phyloP scores from a whole-genome alignment of 64 coral and sea anemone genomes.

The Stichodactyla helianthus region DNA sequence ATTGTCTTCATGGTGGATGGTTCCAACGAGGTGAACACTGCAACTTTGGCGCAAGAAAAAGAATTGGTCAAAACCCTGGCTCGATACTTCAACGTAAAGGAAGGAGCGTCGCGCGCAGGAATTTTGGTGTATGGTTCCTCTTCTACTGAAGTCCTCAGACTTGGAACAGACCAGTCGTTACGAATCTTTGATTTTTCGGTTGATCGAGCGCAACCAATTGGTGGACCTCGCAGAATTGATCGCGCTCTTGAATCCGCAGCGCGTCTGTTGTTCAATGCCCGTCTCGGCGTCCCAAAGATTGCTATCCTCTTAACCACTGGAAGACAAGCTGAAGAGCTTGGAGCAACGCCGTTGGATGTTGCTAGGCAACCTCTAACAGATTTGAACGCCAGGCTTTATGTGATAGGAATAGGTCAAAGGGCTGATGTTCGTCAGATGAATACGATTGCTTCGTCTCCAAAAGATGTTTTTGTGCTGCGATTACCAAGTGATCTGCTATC shows the following conservation, averaged over 20 bases:
- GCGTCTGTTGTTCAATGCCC: slow-evolving; percentile 7
- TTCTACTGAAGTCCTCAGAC: slow-evolving; percentile 6
- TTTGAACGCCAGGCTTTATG: slow-evolving; percentile 27
- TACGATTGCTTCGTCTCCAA: background rate
- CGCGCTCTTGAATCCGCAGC: slow-evolving; percentile 43
- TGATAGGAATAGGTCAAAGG: slow-evolving; percentile 32
- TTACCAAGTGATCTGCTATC: background rate
- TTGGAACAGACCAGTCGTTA: slow-evolving; percentile 31
- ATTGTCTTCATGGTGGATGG: slow-evolving; percentile 72
- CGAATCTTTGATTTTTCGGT: slow-evolving; percentile 16
- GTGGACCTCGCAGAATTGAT: slow-evolving; percentile 57
- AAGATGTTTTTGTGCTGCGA: background rate
- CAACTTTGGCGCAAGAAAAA: slow-evolving; percentile 42
- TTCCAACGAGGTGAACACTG: slow-evolving; percentile 27
- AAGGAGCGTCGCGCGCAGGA: slow-evolving; percentile 39
- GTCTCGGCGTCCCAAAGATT: slow-evolving; percentile 38
- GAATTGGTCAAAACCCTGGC: slow-evolving; percentile 59
- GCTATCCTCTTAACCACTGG: slow-evolving; percentile 62
- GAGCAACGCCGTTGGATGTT: slow-evolving; percentile 34
- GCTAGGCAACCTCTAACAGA: slow-evolving; percentile 30
- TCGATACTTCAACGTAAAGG: slow-evolving; percentile 48
- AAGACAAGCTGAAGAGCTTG: slow-evolving; percentile 34
- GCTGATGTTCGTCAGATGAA: slow-evolving; percentile 1
- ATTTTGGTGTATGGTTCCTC: slow-evolving; percentile 37
- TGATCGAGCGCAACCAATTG: slow-evolving; percentile 24